These are phyloP conservation scores for Mercenaria mercenaria DNA, from an alignment of 1,140 invertebrate genomes.

Conservation along the genomic window DNA sequence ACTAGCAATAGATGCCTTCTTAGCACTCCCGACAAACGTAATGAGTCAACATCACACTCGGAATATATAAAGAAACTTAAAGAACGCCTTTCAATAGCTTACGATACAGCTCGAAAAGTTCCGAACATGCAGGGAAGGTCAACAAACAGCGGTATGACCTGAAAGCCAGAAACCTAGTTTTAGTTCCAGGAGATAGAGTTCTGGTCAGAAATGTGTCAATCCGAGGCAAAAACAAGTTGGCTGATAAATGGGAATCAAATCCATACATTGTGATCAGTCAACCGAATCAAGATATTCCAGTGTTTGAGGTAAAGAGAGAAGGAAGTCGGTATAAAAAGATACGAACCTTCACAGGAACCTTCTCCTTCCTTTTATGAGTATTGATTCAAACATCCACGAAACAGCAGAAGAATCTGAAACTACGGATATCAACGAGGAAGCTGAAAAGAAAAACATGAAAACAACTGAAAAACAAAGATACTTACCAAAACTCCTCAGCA, in stretches of 20 bases:
- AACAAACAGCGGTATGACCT: slow-evolving; percentile 1
- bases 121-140: not conserved
- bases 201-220: not conserved
- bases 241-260: slow-evolving; percentile 31
- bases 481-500: no score
- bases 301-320: not conserved
- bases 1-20: slow-evolving; percentile 31
- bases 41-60: not conserved
- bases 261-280: slow-evolving; percentile 9
- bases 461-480: no score
- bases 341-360: slow-evolving; percentile 1
- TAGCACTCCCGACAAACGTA: not conserved
- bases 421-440: no score
- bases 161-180: not conserved
- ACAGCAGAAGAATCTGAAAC: not conserved
- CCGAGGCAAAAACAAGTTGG: not conserved
- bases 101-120: not conserved
- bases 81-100: not conserved
- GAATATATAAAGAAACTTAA: not conserved
- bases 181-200: slow-evolving; percentile 10
- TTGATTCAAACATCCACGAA: not conserved
- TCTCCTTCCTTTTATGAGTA: not conserved
- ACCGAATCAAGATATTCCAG: not conserved
- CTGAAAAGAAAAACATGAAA: no score
- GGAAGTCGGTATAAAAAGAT: not conserved